A percentile compares a stretch with the other conserved stretches of the same genome.
These are phyloP conservation scores for Ifrita kowaldi DNA, from an alignment of 2,113 vertebrate species.

Conservation along the genomic window DNA sequence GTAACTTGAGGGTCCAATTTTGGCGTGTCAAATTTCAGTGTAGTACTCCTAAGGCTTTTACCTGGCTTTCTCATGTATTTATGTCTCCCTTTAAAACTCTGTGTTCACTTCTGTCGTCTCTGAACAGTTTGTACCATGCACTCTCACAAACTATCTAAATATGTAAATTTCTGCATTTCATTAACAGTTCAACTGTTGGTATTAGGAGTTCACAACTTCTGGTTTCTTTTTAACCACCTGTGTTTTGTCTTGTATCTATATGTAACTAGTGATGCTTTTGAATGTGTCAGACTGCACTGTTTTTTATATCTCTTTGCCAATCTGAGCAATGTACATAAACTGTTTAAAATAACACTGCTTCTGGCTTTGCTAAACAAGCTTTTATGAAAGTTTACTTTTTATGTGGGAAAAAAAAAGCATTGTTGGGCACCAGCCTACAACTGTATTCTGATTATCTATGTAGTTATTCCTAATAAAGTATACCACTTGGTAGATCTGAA, in stretches of 20 bases:
- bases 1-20: neutral
- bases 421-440: neutral
- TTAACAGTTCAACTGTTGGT: neutral
- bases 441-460: neutral
- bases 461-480: neutral
- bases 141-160: slow-evolving; percentile 28
- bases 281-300: slow-evolving; percentile 12
- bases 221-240: neutral
- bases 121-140: neutral
- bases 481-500: neutral
- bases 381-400: neutral
- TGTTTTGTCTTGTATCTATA: slow-evolving; percentile 20
- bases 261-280: slow-evolving; percentile 43
- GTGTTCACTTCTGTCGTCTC: neutral
- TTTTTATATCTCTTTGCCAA: slow-evolving; percentile 55
- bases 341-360: slow-evolving; percentile 43
- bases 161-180: slow-evolving; percentile 52
- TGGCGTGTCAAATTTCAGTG: neutral
- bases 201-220: neutral
- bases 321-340: slow-evolving; percentile 76
- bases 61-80: neutral
- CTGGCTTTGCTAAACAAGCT: slow-evolving; percentile 13
- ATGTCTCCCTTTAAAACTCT: neutral
- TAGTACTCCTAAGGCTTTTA: neutral
- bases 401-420: neutral